Evolutionary conservation across 2,888 invertebrate genomes (phyloP), one percentile per base, ranked within the genome.

Genomic region (Anorthoa munda): DNA sequence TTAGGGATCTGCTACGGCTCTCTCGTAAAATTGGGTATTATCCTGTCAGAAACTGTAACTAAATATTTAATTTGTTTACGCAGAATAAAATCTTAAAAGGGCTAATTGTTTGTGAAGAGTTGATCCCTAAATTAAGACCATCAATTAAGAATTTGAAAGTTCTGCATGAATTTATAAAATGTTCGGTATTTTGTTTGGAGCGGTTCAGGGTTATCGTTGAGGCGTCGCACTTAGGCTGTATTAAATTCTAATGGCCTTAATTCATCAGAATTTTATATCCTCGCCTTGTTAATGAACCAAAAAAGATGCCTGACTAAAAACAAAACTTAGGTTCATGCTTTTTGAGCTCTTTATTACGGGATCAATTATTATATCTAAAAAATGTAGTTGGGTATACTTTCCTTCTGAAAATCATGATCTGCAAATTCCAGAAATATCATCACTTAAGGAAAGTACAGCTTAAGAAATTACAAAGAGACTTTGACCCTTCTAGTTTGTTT

Each of bases 31-130:
- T 83, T 83, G 78, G 79, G 77, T 78, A 79, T 85, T 81, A 83
- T 50, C 45, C 77, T 72, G 83, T 83, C 87, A 85, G 64, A 77
- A 75, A 70, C n/a, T 77, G 72, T 59, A 55, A 77, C 70, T 77
- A 77, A 85, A 85, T 86, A 77, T 85, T 85, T 77, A 83, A 85
- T 79, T 86, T 85, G 73, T 81, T 87, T 83, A 76, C 74, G 74
- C 61, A 46, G 73, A 66, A 78, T 85, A 68, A 75, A 75, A 80
- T 75, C 79, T 80, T 74, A 75, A 83, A 76, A 66, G 66, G 66
- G 65, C 56, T 77, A 80, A 83, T 79, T 75, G 85, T 76, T 79
- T 77, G 61, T 46, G 39, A 79, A 75, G 73, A 66, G 46, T 72
- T 76, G 71, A 79, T 80, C 75, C 66, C 66, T 45, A 75, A 75